Conservation (phyloP, 2,888 invertebrate genomes). For the Eremobia ochroleuca region DNA sequence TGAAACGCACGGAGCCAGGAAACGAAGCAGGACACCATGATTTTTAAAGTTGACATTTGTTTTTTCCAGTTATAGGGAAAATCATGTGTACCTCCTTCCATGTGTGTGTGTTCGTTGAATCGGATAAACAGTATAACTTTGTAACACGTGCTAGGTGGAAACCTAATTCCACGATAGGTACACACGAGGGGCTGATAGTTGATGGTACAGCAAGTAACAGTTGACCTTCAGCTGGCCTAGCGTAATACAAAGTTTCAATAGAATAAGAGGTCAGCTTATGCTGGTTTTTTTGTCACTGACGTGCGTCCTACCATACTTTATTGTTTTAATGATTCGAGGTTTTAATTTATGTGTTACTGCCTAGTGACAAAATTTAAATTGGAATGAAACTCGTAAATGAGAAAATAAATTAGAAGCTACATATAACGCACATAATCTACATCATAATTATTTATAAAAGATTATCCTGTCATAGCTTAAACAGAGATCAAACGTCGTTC, state of each 20-base stretch:
- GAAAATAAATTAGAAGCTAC: not conserved
- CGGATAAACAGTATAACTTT: not conserved
- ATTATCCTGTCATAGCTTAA: conserved; percentile 40
- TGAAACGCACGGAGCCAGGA: conserved; percentile 30
- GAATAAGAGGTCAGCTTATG: not conserved
- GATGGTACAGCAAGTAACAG: not conserved
- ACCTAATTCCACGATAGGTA: not conserved
- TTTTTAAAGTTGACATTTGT: not conserved
- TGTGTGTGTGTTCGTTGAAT: conserved; percentile 16
- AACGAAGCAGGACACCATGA: not conserved
- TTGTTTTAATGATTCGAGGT: not conserved
- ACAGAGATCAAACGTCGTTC: conserved; percentile 42
- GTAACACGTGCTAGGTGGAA: not conserved
- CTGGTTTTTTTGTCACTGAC: not conserved
- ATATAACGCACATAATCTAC: conserved; percentile 25
- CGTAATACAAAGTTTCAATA: not conserved
- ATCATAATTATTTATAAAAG: conserved; percentile 39
- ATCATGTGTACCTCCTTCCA: not conserved
- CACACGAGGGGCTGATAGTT: not conserved
- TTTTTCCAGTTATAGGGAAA: conserved; percentile 10
- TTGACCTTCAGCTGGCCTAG: not conserved
- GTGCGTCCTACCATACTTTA: not conserved
- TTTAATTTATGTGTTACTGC: not conserved
- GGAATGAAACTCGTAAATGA: not conserved
- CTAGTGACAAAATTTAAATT: not conserved